Evolutionary conservation across 2,113 vertebrate species (phyloP).

Genomic region (Hucho hucho): DNA sequence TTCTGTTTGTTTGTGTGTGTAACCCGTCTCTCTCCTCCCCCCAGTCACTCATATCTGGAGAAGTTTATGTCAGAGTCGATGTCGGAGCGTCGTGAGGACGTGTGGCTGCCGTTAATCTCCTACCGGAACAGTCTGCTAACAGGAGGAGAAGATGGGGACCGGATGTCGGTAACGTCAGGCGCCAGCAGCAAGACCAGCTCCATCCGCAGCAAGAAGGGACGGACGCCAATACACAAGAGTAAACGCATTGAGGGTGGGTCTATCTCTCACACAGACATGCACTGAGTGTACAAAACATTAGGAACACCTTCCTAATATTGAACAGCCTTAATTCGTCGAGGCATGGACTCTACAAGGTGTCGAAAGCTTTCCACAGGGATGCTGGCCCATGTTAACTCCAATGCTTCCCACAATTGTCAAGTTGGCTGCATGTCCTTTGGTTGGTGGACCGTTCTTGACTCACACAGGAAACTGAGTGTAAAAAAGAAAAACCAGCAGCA

Average conservation of each 20-base stretch:
- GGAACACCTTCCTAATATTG: neutral
- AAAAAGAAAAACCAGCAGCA: too few relatives aligned
- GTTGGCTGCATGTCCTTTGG: too few relatives aligned
- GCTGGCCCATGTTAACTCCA: too few relatives aligned
- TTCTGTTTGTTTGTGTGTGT: neutral
- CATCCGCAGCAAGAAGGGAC: constrained; percentile 95
- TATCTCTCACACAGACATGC: neutral
- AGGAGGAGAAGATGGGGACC: constrained; percentile 89
- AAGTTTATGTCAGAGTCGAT: constrained; percentile 98
- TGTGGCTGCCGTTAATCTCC: constrained; percentile 97
- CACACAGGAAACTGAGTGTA: too few relatives aligned
- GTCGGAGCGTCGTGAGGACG: constrained; percentile 96
- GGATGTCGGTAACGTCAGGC: constrained; percentile 95
- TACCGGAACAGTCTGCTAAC: constrained; percentile 96
- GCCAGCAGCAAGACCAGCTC: constrained; percentile 95
- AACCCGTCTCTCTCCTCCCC: neutral
- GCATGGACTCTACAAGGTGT: too few relatives aligned
- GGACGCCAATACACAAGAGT: constrained; percentile 90
- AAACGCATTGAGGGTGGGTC: constrained; percentile 87
- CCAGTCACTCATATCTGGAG: constrained; percentile 95
- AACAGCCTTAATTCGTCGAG: too few relatives aligned
- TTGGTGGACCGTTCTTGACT: too few relatives aligned
- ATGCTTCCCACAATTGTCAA: too few relatives aligned
- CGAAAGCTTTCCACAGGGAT: too few relatives aligned
- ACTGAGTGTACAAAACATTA: neutral